A percentile compares a stretch with the other conserved stretches of the same genome.
phyloP scores from a whole-genome alignment of 2,888 invertebrate genomes.

The Stenoptilia bipunctidactyla region DNA sequence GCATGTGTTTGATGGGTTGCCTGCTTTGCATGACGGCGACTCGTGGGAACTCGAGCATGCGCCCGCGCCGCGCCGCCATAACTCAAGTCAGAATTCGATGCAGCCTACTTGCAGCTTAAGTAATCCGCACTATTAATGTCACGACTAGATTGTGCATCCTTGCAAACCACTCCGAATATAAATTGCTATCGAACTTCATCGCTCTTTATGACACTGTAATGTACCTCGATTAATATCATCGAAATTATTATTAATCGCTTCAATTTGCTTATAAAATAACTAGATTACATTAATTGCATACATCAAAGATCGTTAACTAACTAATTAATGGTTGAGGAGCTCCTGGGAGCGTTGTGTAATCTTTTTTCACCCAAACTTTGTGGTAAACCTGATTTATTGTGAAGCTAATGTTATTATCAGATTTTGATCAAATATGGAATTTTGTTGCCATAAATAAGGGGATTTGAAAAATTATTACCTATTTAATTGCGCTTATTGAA shows the following conservation, averaged over 20 bases:
- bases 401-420: too few species aligned
- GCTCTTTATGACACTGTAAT: not conserved
- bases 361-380: too few species aligned
- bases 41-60: constrained; percentile 52
- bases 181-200: constrained; percentile 19
- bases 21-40: constrained; percentile 1
- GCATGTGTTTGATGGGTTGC: too few species aligned
- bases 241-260: constrained; percentile 21
- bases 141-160: constrained; percentile 59
- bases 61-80: constrained; percentile 33
- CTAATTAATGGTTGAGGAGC: too few species aligned
- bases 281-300: constrained; percentile 22
- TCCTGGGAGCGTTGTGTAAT: too few species aligned
- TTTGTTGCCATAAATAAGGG: too few species aligned
- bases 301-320: constrained; percentile 35
- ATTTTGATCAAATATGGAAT: too few species aligned
- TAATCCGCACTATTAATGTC: constrained; percentile 41
- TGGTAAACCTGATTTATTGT: too few species aligned
- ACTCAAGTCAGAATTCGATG: constrained; percentile 50
- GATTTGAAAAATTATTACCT: too few species aligned
- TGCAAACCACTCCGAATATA: constrained; percentile 19
- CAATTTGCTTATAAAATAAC: constrained; percentile 24
- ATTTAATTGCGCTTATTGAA: too few species aligned
- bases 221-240: not conserved
- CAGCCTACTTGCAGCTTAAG: constrained; percentile 31